Evolutionary conservation across 2,888 invertebrate species (phyloP).

Genomic region (Dusona sp.): DNA sequence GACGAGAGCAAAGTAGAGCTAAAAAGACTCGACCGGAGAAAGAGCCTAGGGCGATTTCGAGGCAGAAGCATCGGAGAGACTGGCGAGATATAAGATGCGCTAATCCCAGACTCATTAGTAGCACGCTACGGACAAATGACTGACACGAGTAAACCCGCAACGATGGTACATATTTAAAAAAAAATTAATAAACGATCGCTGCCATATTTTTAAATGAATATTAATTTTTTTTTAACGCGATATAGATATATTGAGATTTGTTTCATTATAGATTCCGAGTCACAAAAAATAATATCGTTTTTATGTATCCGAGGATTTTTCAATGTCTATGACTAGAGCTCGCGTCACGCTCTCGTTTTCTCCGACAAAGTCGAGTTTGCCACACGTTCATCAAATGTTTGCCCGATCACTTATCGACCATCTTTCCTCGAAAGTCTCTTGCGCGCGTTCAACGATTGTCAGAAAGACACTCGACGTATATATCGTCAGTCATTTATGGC

Average conservation of each 20-base stretch:
- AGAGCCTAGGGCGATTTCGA: constrained; percentile 34
- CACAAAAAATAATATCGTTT: background rate
- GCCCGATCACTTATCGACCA: constrained; percentile 66
- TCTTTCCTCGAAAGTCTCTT: constrained; percentile 61
- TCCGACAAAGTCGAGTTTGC: constrained; percentile 64
- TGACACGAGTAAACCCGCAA: constrained; percentile 73
- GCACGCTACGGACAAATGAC: constrained; percentile 75
- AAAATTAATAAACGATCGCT: constrained; percentile 12
- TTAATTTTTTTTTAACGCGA: constrained; percentile 9
- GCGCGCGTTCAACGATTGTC: constrained; percentile 45
- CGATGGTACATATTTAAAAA: constrained; percentile 37
- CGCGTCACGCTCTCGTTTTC: constrained; percentile 66
- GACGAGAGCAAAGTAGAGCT: constrained; percentile 22
- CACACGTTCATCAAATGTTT: constrained; percentile 67
- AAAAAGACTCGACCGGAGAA: constrained; percentile 28
- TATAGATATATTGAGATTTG: constrained; percentile 11
- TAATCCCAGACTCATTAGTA: constrained; percentile 80
- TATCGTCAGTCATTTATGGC: constrained; percentile 17
- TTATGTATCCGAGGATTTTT: constrained; percentile 12
- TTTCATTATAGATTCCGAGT: background rate
- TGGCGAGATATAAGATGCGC: constrained; percentile 64
- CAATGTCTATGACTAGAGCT: constrained; percentile 14
- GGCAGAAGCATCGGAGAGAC: constrained; percentile 43
- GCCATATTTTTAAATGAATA: background rate
- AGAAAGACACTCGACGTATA: constrained; percentile 41